phyloP scores from a whole-genome alignment of 2,888 invertebrate species.

The Ophion obscuratus region DNA sequence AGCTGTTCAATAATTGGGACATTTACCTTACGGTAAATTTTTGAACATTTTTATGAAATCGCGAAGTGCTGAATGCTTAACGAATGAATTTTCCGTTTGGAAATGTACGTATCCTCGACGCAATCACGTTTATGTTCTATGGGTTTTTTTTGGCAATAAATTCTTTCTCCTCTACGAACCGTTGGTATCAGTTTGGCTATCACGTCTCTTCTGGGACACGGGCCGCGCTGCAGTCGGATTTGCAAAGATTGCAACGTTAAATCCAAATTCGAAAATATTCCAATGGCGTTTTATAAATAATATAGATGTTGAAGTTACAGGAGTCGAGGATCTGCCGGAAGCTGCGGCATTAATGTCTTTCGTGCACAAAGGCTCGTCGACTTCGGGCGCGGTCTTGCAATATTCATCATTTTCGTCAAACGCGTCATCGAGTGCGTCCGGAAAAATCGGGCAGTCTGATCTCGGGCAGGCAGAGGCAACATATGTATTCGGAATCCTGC shows the following conservation, averaged over 20 bases:
- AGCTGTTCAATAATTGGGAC: too few relatives aligned
- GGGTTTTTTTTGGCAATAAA: background rate
- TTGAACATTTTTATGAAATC: background rate
- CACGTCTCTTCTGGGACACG: slow-evolving; percentile 67
- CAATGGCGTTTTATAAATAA: background rate
- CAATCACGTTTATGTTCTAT: background rate
- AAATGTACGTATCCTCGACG: background rate
- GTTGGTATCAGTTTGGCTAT: slow-evolving; percentile 61
- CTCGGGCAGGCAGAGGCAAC: slow-evolving; percentile 58
- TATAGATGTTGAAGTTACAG: slow-evolving; percentile 41
- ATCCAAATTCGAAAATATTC: background rate
- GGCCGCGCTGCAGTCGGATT: slow-evolving; percentile 53
- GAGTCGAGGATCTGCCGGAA: slow-evolving; percentile 51
- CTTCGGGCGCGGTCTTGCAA: slow-evolving; percentile 47
- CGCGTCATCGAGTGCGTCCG: slow-evolving; percentile 46
- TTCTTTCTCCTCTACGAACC: slow-evolving; percentile 48
- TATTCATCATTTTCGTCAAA: slow-evolving; percentile 52
- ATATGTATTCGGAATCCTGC: background rate
- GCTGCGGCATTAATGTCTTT: slow-evolving; percentile 43
- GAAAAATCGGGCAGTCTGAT: slow-evolving; percentile 51
- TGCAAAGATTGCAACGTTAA: background rate
- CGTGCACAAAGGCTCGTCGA: slow-evolving; percentile 39
- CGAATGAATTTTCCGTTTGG: background rate
- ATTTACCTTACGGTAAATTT: background rate
- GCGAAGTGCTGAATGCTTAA: background rate